Conservation (phyloP, 2,113 vertebrate genomes). For the Sinocyclocheilus grahami region DNA sequence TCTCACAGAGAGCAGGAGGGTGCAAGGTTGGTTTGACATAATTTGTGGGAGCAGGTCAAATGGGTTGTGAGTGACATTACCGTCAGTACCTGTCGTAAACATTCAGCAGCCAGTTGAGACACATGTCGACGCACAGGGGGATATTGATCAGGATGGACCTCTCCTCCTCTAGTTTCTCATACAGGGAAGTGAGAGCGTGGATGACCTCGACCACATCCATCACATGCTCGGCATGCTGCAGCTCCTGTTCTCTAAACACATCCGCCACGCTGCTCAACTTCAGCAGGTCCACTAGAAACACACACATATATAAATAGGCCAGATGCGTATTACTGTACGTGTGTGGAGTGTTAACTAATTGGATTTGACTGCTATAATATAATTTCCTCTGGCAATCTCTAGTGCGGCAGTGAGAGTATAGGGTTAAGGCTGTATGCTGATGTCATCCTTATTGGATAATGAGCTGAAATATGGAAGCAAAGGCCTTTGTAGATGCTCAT, state of each 20-base stretch:
- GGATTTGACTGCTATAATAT: constrained; percentile 68
- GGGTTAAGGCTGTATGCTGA: constrained; percentile 66
- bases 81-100: constrained; percentile 92
- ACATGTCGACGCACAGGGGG: constrained; percentile 90
- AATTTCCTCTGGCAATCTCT: constrained; percentile 62
- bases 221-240: constrained; percentile 85
- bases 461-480: constrained; percentile 52
- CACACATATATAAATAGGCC: constrained; percentile 3
- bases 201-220: constrained; percentile 98
- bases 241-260: constrained; percentile 88
- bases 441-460: constrained; percentile 71
- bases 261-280: constrained; percentile 84
- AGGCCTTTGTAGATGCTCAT: constrained; percentile 60
- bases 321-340: constrained; percentile 49
- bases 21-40: neutral
- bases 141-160: constrained; percentile 88
- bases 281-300: constrained; percentile 87
- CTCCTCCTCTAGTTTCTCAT: constrained; percentile 93
- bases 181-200: constrained; percentile 89
- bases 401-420: constrained; percentile 47
- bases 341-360: constrained; percentile 67
- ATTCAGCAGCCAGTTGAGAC: constrained; percentile 73
- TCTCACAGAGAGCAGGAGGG: neutral
- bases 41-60: constrained; percentile 15
- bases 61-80: neutral